A percentile compares a stretch with the other conserved stretches of the same genome.
Conservation (phyloP, 2,888 invertebrate species). For the Agrotis segetum region DNA sequence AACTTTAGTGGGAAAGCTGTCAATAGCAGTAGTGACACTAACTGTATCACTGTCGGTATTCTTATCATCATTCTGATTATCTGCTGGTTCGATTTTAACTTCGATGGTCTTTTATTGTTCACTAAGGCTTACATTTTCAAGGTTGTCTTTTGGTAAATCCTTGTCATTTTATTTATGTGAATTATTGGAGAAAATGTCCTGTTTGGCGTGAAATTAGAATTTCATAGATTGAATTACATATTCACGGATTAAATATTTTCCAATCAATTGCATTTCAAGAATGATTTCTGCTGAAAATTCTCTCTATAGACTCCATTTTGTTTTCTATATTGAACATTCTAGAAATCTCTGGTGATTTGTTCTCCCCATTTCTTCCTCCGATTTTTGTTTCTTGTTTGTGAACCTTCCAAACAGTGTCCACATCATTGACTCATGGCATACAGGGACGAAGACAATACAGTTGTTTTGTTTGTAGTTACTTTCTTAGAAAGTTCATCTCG, state of each 20-base stretch:
- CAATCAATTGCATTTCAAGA: neutral
- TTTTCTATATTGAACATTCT: neutral
- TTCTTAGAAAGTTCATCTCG: constrained; percentile 60
- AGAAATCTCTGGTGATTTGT: neutral
- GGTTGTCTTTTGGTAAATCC: neutral
- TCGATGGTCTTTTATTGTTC: constrained; percentile 1
- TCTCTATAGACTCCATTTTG: neutral
- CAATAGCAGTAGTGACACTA: constrained; percentile 47
- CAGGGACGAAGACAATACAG: constrained; percentile 89
- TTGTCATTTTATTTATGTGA: constrained; percentile 1
- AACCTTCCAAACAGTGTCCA: constrained; percentile 74
- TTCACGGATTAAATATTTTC: neutral
- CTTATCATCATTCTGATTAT: constrained; percentile 28
- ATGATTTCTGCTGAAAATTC: neutral
- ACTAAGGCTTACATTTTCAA: constrained; percentile 17
- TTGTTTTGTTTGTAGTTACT: constrained; percentile 69
- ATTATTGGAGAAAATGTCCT: constrained; percentile 3
- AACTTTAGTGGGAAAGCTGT: constrained; percentile 45
- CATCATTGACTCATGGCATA: constrained; percentile 77
- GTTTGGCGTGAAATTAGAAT: neutral
- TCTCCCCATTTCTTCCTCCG: neutral
- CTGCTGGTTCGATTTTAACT: constrained; percentile 23
- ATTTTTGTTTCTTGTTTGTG: constrained; percentile 3
- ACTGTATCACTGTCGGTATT: constrained; percentile 52
- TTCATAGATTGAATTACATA: neutral